These are phyloP conservation scores for Alouatta palliata DNA, from an alignment of 2,113 vertebrate species.

Conservation along the genomic window DNA sequence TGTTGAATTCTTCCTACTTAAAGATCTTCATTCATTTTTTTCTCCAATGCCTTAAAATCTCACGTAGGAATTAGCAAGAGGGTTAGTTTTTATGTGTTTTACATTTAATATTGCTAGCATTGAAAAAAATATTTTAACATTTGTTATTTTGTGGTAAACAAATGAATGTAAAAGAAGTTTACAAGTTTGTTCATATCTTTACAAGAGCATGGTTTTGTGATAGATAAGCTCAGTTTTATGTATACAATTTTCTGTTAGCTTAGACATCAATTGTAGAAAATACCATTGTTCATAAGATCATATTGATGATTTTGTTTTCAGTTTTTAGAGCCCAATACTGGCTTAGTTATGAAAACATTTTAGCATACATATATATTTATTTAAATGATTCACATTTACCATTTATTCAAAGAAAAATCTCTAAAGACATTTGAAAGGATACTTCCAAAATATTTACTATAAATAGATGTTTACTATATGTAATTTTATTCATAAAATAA, in stretches of 20 bases:
- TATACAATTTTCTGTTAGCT: conserved; percentile 25
- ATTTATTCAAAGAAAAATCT: conserved; percentile 38
- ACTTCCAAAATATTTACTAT: conserved; percentile 8
- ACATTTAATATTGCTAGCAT: not conserved
- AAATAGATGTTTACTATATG: not conserved
- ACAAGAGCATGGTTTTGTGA: not conserved
- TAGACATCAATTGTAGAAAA: conserved; percentile 5
- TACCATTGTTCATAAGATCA: not conserved
- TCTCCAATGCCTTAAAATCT: conserved; percentile 46
- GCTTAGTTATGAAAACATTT: not conserved
- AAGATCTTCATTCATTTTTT: conserved; percentile 71
- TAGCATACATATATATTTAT: not conserved
- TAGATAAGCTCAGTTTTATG: not conserved
- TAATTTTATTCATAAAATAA: conserved; percentile 32
- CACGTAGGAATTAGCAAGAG: conserved; percentile 47
- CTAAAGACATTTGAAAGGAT: not conserved
- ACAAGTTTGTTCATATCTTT: not conserved
- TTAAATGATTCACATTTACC: not conserved
- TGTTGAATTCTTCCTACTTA: conserved; percentile 68
- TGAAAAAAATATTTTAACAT: not conserved
- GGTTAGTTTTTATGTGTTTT: not conserved
- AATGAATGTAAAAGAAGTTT: conserved; percentile 10
- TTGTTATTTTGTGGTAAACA: conserved; percentile 31
- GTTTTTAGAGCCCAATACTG: not conserved
- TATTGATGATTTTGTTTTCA: conserved; percentile 10